These are phyloP conservation scores for Lysandra bellargus DNA, from an alignment of 2,888 invertebrate genomes.

Conservation along the genomic window DNA sequence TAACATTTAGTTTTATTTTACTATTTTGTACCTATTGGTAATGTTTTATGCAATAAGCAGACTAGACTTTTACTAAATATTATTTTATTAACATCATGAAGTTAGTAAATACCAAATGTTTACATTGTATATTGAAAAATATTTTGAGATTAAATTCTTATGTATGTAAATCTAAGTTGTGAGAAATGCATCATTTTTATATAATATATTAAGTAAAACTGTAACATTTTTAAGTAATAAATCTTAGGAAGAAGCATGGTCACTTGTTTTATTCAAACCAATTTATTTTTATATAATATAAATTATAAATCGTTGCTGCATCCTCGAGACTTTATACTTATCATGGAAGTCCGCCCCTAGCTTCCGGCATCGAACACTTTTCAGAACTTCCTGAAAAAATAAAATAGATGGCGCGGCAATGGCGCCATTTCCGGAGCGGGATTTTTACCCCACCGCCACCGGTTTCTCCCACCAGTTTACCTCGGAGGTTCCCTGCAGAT, in stretches of 20 bases:
- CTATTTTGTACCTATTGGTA: not conserved
- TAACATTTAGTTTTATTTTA: not conserved
- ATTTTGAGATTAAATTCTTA: slow-evolving; percentile 72
- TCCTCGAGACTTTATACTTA: too few relatives aligned
- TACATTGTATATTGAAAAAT: slow-evolving; percentile 62
- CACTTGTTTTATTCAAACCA: slow-evolving; percentile 43
- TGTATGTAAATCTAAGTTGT: slow-evolving; percentile 47
- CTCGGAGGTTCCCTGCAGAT: too few relatives aligned
- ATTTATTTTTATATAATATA: not conserved
- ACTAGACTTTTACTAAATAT: slow-evolving; percentile 28
- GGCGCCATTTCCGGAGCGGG: too few relatives aligned
- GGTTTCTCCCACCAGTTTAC: too few relatives aligned
- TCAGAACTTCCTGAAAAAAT: too few relatives aligned
- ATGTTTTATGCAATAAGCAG: slow-evolving; percentile 33
- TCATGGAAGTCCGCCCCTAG: too few relatives aligned
- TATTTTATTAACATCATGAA: slow-evolving; percentile 44
- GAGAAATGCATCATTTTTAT: slow-evolving; percentile 57
- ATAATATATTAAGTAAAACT: slow-evolving; percentile 54
- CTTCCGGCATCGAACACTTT: too few relatives aligned
- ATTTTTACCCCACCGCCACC: too few relatives aligned
- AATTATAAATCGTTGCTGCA: too few relatives aligned
- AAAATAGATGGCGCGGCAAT: too few relatives aligned
- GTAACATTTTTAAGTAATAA: slow-evolving; percentile 71
- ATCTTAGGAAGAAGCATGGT: slow-evolving; percentile 55
- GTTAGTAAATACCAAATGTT: slow-evolving; percentile 57